Percentiles rank a stretch among this genome's conserved stretches.
Evolutionary conservation across 2,888 invertebrate genomes (phyloP).

Genomic region (Cyaniris semiargus): DNA sequence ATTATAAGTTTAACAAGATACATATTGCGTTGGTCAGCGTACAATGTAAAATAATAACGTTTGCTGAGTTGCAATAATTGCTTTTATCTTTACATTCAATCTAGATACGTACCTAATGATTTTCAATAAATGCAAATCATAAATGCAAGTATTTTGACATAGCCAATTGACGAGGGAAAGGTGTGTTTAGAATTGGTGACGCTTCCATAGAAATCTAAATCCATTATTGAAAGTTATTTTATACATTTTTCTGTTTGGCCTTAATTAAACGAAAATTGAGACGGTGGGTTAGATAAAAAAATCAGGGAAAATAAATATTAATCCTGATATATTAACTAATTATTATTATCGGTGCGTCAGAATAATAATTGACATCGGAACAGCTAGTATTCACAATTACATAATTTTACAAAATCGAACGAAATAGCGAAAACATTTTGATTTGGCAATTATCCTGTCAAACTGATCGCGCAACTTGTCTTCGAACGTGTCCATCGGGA

Average conservation of each 20-base stretch:
- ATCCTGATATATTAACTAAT: too few relatives aligned
- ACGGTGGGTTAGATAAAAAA: too few relatives aligned
- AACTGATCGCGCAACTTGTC: constrained; percentile 48
- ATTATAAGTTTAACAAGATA: background rate
- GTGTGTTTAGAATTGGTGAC: background rate
- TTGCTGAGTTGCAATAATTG: constrained; percentile 57
- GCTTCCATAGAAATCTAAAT: too few relatives aligned
- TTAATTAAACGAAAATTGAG: too few relatives aligned
- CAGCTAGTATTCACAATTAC: background rate
- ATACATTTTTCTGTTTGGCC: too few relatives aligned
- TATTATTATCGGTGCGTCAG: background rate
- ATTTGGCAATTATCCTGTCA: constrained; percentile 63
- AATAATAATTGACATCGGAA: too few relatives aligned
- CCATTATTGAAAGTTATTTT: too few relatives aligned
- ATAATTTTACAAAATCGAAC: constrained; percentile 24
- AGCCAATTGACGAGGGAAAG: too few relatives aligned
- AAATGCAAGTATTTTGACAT: background rate
- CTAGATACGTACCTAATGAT: constrained; percentile 20
- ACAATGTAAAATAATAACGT: constrained; percentile 55
- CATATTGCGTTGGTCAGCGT: background rate
- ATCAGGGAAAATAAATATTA: too few relatives aligned
- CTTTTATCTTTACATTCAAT: constrained; percentile 48
- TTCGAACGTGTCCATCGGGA: constrained; percentile 45
- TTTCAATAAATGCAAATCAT: background rate
- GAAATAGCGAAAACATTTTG: constrained; percentile 53